Evolutionary conservation across 2,888 invertebrate species (phyloP), one percentile per base, ranked within the genome.

Genomic region (Caenorhabditis afra): DNA sequence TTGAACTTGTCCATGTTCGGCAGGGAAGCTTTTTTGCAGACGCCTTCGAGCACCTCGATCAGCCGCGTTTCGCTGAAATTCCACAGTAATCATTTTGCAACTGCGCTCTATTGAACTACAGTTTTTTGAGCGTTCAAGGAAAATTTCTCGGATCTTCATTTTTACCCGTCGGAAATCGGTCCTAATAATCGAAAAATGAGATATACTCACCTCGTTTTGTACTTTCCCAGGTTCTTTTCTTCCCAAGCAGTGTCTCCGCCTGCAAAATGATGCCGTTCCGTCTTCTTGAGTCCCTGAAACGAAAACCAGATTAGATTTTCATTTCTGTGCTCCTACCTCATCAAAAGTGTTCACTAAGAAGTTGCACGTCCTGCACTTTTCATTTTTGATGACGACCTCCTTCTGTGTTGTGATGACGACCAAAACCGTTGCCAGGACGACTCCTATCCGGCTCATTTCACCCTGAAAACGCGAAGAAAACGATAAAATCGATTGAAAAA

Each of bases 241-340:
- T 96, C 96, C 95, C 96, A 96, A 5, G 95, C 95, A 0, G 95
- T 93, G 90, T 96, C 96, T 0, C 96, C 96, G 3, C 96, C 96
- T 87, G 95, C 96, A 91, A 94, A 96, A 91, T 95, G 95, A 12
- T 94, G 95, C 86, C 95, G 93, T n/a, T 94, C 92, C 0, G 96
- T 96, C 84, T 93, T 93, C 80, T 94, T 94, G 82, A 96, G 91
- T 1, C 95, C 96, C 93, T 94, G 85, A 53, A 58, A 29, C 29
- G 29, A 7, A 29, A 29, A 29, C 29, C 7, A 5, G 29, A 29
- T 61, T 22, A n/a, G n/a, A n/a, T 18, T 44, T 39, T 14, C 39
- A 18, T 16, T 50, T 20, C 35, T 53, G 22, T 8, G 55, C 16
- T 83, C 77, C 44, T 41, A 86, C 88, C 75, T 65, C 79, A 55